Percentiles rank a stretch among this genome's conserved stretches.
Evolutionary conservation across 2,888 invertebrate species (phyloP).

Genomic region (Hermaeophaga mercurialis): DNA sequence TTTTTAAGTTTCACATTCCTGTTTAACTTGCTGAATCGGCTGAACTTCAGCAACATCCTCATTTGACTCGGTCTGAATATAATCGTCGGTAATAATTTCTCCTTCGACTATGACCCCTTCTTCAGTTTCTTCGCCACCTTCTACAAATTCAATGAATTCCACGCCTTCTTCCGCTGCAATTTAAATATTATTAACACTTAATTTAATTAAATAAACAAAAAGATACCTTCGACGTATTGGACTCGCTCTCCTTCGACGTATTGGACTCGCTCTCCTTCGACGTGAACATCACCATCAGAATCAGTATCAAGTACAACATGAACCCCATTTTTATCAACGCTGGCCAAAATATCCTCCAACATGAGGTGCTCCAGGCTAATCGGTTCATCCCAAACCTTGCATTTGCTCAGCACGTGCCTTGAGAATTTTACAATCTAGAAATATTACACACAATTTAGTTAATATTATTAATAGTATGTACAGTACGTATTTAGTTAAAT

Average conservation of each 20-base stretch:
- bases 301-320: conserved; percentile 28
- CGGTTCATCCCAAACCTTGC: conserved; percentile 24
- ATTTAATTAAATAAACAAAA: no score
- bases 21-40: neutral
- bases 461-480: no score
- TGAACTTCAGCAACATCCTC: conserved; percentile 2
- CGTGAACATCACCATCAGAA: conserved; percentile 6
- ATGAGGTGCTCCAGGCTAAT: conserved; percentile 29
- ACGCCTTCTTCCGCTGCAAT: conserved; percentile 13
- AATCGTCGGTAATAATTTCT: conserved; percentile 4
- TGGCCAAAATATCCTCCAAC: conserved; percentile 33
- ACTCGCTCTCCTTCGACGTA: neutral
- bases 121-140: neutral
- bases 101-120: conserved; percentile 7
- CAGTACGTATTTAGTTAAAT: neutral
- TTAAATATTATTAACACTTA: no score
- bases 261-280: conserved; percentile 2
- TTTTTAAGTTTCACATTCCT: no score
- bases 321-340: conserved; percentile 25
- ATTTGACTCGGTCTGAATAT: neutral
- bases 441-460: no score
- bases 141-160: conserved; percentile 3
- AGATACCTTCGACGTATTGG: neutral
- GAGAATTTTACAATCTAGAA: conserved; percentile 36
- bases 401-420: conserved; percentile 39